phyloP scores from a whole-genome alignment of 1,140 invertebrate genomes.

The Laodelphax striatellus region DNA sequence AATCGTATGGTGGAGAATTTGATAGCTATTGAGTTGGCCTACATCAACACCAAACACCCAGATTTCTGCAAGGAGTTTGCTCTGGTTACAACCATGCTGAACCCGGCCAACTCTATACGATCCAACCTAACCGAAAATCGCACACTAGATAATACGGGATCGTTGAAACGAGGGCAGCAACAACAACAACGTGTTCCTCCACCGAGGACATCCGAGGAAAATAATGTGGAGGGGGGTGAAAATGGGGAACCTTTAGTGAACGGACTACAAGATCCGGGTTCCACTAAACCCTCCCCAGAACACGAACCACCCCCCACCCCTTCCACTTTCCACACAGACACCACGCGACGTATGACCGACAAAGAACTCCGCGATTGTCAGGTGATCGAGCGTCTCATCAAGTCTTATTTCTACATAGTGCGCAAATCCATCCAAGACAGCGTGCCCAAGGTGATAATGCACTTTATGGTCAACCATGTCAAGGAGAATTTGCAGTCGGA shows the following conservation, averaged over 20 bases:
- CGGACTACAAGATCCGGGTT: neutral
- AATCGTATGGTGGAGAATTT: slow-evolving; percentile 55
- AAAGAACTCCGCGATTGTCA: slow-evolving; percentile 87
- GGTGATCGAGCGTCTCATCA: slow-evolving; percentile 92
- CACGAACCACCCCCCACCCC: neutral
- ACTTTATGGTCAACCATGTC: slow-evolving; percentile 95
- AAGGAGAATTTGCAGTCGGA: slow-evolving; percentile 98
- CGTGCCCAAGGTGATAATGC: slow-evolving; percentile 98
- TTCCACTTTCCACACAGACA: neutral
- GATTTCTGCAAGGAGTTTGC: slow-evolving; percentile 29
- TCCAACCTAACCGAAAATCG: neutral
- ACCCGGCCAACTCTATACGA: neutral
- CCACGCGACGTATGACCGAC: neutral
- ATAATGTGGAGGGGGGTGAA: neutral
- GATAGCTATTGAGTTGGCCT: slow-evolving; percentile 51
- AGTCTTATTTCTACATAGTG: slow-evolving; percentile 97
- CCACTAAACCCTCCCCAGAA: neutral
- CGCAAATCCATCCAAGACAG: slow-evolving; percentile 96
- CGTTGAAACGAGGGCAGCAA: neutral
- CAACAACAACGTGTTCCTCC: neutral
- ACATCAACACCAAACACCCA: slow-evolving; percentile 64
- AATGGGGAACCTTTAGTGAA: neutral
- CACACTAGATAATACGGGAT: neutral
- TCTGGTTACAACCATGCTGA: neutral
- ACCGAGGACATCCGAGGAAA: too few species aligned